Percentiles rank a stretch among this genome's conserved stretches.
phyloP scores from a whole-genome alignment of 2,888 invertebrate genomes.

The Acanthococcus lagerstroemiae region DNA sequence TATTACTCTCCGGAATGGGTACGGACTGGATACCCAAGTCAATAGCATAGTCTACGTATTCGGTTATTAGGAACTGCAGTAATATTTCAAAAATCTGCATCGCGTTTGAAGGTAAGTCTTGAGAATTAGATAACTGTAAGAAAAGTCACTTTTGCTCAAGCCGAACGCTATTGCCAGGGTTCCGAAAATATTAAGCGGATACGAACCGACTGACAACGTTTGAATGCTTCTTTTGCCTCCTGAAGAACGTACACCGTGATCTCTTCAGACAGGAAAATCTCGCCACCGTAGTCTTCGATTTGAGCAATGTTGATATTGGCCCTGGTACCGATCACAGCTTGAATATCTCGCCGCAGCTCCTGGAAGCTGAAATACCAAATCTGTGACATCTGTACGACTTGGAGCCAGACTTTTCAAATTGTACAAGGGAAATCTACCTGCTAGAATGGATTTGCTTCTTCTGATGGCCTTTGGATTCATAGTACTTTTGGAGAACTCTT shows the following conservation, averaged over 20 bases:
- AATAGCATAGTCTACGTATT: slow-evolving; percentile 93
- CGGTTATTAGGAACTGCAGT: slow-evolving; percentile 70
- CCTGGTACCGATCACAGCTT: slow-evolving; percentile 82
- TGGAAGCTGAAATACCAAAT: slow-evolving; percentile 56
- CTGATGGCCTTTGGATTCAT: slow-evolving; percentile 85
- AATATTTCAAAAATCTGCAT: slow-evolving; percentile 72
- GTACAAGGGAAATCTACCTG: slow-evolving; percentile 43
- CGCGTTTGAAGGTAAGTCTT: slow-evolving; percentile 67
- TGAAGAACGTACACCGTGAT: slow-evolving; percentile 82
- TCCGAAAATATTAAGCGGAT: no score
- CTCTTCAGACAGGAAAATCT: slow-evolving; percentile 92
- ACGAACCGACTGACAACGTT: slow-evolving; percentile 47
- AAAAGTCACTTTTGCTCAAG: neutral
- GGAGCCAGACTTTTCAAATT: slow-evolving; percentile 8
- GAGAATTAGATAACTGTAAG: slow-evolving; percentile 60
- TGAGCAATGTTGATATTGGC: slow-evolving; percentile 88
- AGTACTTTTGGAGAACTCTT: slow-evolving; percentile 69
- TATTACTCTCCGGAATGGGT: slow-evolving; percentile 79
- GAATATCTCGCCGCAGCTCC: slow-evolving; percentile 83
- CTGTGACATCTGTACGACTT: neutral
- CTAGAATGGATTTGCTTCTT: slow-evolving; percentile 85
- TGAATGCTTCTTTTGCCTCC: slow-evolving; percentile 80
- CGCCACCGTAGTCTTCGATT: slow-evolving; percentile 92
- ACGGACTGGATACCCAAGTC: slow-evolving; percentile 84
- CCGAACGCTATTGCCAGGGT: slow-evolving; percentile 6